Evolutionary conservation across 2,888 invertebrate genomes (phyloP).

Genomic region (Stomorhina lunata): DNA sequence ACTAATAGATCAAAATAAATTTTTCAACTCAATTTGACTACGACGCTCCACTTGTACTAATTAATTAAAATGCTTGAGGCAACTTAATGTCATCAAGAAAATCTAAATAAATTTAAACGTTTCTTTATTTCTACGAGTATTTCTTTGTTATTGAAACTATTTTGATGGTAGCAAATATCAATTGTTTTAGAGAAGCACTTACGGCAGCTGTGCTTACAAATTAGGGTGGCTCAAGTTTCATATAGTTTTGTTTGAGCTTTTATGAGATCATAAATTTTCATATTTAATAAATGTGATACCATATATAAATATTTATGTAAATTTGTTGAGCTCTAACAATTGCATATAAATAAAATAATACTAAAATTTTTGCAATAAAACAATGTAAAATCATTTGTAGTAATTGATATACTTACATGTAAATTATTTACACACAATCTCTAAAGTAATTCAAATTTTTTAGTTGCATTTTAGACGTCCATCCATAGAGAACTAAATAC

Average conservation of each 20-base stretch:
- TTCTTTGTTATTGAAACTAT: not conserved
- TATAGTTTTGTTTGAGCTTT: too few relatives aligned
- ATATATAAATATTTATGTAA: too few relatives aligned
- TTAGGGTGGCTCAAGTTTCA: too few relatives aligned
- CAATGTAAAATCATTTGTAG: not conserved
- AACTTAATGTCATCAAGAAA: constrained; percentile 22
- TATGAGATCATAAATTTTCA: too few relatives aligned
- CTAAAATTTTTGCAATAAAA: not conserved
- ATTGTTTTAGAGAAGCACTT: constrained; percentile 23
- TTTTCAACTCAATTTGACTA: not conserved
- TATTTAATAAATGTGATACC: too few relatives aligned
- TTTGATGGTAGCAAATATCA: constrained; percentile 15
- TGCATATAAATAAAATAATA: too few relatives aligned
- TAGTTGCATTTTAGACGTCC: constrained; percentile 69
- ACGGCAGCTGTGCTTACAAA: too few relatives aligned
- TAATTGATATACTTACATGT: constrained; percentile 28
- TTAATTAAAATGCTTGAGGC: constrained; percentile 37
- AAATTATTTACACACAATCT: constrained; percentile 1
- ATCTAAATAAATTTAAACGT: not conserved
- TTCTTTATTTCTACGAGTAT: not conserved
- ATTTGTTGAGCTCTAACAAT: too few relatives aligned
- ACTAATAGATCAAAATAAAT: not conserved
- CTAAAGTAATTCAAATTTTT: constrained; percentile 48
- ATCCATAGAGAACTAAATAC: constrained; percentile 48
- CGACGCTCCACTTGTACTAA: not conserved